Evolutionary conservation across 2,797 vertebrate species (phyloP), one percentile per base, ranked within the genome.

Genomic region (Amblyraja radiata): DNA sequence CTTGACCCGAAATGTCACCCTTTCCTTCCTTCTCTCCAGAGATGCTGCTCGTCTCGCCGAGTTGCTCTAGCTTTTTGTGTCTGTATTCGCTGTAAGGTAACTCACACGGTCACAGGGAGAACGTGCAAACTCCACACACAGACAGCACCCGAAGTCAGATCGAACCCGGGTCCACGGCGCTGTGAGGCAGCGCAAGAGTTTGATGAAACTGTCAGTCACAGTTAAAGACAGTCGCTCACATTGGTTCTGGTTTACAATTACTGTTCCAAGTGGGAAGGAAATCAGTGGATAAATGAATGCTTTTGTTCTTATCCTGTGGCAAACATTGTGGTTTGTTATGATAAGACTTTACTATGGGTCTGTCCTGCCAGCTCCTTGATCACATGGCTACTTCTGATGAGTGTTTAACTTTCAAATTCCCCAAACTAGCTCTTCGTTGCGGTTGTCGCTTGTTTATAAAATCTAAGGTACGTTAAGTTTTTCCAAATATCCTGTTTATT

Each of bases 281-380:
- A 54, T 92, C 90, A 92, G 58, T 92, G 39, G 39, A 92, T 39
- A 76, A 92, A 76, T 76, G 90, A 76, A 92, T 92, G 90, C 36
- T 76, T 92, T 92, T 74, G 71, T 76, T 92, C 90, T 46, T 25
- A 74, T 92, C 39, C 71, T 92, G 73, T 58, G 90, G 71, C 46
- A 76, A 92, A 92, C 71, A 13, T n/a, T 14, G 84, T 88, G 78
- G 78, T 68, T 78, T 88, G 61, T 92, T 92, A 73, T 92, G 90
- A 92, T 92, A 92, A 84, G 39, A 74, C 39, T 54, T 23, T 74
- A 74, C 68, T 46, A 39, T 46, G 71, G 68, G 13, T 28, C 90
- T 76, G 39, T 76, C 68, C 90, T 74, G n/a, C 76, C 36, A 92
- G 36, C 63, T 28, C 3, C 25, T 61, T 68, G 36, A 23, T 74